Conservation (phyloP, 1,140 invertebrate species). For the Diabrotica undecimpunctata region DNA sequence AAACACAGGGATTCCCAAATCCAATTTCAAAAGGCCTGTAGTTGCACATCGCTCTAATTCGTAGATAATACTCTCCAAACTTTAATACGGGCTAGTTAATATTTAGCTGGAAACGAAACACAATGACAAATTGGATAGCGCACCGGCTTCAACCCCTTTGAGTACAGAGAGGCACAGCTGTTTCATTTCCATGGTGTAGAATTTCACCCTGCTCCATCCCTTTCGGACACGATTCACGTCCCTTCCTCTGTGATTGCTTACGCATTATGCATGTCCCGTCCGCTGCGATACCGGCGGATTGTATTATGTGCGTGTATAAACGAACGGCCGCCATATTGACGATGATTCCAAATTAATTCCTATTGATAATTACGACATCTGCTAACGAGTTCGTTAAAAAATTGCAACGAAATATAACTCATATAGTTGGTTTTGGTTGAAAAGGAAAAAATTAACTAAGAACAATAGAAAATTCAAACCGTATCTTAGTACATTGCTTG, state of each 20-base stretch:
- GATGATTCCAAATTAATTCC: neutral
- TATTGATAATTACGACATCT: neutral
- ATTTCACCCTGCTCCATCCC: slow-evolving; percentile 24
- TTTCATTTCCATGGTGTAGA: slow-evolving; percentile 32
- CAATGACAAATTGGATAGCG: slow-evolving; percentile 38
- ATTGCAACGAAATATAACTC: no score
- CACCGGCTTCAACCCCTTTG: slow-evolving; percentile 32
- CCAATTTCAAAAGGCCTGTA: neutral
- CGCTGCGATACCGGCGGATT: slow-evolving; percentile 13
- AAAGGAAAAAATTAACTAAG: no score
- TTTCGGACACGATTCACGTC: slow-evolving; percentile 13
- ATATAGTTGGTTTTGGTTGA: no score
- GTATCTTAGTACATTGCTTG: no score
- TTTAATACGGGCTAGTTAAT: slow-evolving; percentile 24
- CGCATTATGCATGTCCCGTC: slow-evolving; percentile 48
- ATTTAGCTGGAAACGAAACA: slow-evolving; percentile 36
- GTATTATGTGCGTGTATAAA: slow-evolving; percentile 18
- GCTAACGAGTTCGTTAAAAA: no score
- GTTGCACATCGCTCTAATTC: neutral
- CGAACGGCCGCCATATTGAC: neutral
- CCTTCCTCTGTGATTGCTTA: slow-evolving; percentile 44
- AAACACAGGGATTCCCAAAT: neutral
- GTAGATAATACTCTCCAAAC: slow-evolving; percentile 4
- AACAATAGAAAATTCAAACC: no score
- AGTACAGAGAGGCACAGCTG: slow-evolving; percentile 30